Evolutionary conservation across 2,113 vertebrate species (phyloP).

Genomic region (Colossoma macropomum): DNA sequence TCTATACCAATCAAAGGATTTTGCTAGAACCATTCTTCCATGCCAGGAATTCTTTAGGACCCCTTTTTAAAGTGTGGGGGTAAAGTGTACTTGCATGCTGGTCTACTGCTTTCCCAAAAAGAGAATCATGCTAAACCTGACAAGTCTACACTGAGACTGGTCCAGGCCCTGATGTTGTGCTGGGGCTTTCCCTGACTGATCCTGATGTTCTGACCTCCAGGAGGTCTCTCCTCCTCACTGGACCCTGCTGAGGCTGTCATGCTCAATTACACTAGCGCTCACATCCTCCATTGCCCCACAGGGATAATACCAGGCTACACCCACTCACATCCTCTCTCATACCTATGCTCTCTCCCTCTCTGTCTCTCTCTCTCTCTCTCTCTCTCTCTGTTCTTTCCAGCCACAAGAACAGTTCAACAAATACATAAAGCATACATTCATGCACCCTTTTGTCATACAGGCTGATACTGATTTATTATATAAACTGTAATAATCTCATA

Average conservation of each 20-base stretch:
- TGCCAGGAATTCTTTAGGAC: background rate
- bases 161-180: background rate
- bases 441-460: background rate
- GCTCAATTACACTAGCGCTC: conserved; percentile 26
- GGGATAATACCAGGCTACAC: conserved; percentile 9
- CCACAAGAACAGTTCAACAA: too few relatives aligned
- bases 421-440: too few relatives aligned
- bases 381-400: background rate
- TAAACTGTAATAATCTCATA: background rate
- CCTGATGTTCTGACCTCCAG: conserved; percentile 4
- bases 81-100: background rate
- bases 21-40: background rate
- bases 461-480: background rate
- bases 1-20: too few relatives aligned
- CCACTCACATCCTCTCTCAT: conserved; percentile 30
- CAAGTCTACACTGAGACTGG: background rate
- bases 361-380: background rate
- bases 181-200: background rate
- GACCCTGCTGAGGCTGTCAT: conserved; percentile 36
- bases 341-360: conserved; percentile 11
- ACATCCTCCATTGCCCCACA: background rate
- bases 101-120: too few relatives aligned
- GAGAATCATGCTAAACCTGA: background rate
- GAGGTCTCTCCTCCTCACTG: conserved; percentile 27
- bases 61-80: background rate